These are phyloP conservation scores for Epinephelus moara DNA, from an alignment of 2,113 vertebrate species.

Conservation along the genomic window DNA sequence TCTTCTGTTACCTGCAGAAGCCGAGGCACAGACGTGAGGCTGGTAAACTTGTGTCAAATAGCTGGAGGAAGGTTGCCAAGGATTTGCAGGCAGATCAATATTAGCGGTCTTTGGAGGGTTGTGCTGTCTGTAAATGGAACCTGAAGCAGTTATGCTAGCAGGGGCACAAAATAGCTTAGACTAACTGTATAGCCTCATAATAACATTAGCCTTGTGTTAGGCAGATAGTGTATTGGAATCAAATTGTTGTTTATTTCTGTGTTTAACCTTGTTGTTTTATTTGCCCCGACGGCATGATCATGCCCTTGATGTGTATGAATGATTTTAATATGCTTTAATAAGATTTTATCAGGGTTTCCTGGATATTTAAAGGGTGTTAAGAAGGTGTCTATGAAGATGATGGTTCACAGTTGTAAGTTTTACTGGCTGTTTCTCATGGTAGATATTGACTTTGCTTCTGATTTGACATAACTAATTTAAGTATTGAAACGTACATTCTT, in stretches of 20 bases:
- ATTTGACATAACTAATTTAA: background rate
- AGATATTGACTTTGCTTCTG: background rate
- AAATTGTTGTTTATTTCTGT: background rate
- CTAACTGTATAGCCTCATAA: slow-evolving; percentile 3
- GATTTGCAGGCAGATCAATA: slow-evolving; percentile 47
- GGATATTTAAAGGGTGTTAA: background rate
- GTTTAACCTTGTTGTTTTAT: background rate
- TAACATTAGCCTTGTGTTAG: slow-evolving; percentile 5
- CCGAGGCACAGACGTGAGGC: background rate
- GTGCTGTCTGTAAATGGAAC: slow-evolving; percentile 10
- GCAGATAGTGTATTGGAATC: background rate
- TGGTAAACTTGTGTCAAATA: slow-evolving; percentile 6
- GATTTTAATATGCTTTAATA: background rate
- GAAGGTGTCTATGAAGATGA: background rate
- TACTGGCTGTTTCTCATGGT: background rate
- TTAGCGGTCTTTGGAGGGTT: slow-evolving; percentile 22
- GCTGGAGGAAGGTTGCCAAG: slow-evolving; percentile 28
- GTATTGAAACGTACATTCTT: background rate
- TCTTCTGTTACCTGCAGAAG: slow-evolving; percentile 12
- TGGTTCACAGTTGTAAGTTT: background rate
- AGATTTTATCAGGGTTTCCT: background rate
- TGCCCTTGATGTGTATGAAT: background rate
- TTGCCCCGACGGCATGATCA: background rate
- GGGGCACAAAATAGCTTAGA: background rate
- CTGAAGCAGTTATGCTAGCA: slow-evolving; percentile 26